These are phyloP conservation scores for Campoletis sonorensis DNA, from an alignment of 1,140 invertebrate species.

Conservation along the genomic window DNA sequence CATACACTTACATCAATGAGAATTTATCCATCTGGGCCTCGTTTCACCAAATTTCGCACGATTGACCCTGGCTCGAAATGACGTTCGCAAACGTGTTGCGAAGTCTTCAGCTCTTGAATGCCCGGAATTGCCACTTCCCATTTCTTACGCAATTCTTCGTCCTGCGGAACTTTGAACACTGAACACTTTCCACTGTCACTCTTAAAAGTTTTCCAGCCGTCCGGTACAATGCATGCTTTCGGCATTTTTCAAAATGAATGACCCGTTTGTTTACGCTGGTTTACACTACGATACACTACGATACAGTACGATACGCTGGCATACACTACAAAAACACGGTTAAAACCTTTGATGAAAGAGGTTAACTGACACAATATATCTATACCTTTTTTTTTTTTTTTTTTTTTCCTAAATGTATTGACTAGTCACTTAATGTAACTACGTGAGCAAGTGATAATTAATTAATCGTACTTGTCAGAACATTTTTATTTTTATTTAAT, in stretches of 20 bases:
- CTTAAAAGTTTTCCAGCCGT: neutral
- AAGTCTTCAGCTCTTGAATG: neutral
- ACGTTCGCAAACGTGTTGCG: constrained; percentile 27
- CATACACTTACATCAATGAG: neutral
- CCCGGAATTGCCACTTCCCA: constrained; percentile 24
- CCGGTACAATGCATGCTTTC: neutral
- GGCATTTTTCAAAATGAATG: neutral
- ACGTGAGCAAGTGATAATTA: too few species aligned
- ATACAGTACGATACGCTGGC: too few species aligned
- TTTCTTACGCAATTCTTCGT: neutral
- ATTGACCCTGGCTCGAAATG: constrained; percentile 9
- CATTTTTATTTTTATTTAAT: too few species aligned
- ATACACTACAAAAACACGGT: too few species aligned
- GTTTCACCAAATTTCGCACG: constrained; percentile 14
- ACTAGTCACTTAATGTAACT: too few species aligned
- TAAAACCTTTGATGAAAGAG: too few species aligned
- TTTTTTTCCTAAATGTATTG: too few species aligned
- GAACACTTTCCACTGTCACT: neutral
- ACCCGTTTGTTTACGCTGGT: too few species aligned
- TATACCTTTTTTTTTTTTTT: too few species aligned
- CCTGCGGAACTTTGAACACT: neutral
- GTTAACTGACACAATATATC: too few species aligned
- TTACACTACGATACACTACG: too few species aligned
- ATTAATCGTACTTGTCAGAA: too few species aligned
- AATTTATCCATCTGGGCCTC: constrained; percentile 22